Evolutionary conservation across 2,888 invertebrate genomes (phyloP).

Genomic region (Dicranocentrus wangi): DNA sequence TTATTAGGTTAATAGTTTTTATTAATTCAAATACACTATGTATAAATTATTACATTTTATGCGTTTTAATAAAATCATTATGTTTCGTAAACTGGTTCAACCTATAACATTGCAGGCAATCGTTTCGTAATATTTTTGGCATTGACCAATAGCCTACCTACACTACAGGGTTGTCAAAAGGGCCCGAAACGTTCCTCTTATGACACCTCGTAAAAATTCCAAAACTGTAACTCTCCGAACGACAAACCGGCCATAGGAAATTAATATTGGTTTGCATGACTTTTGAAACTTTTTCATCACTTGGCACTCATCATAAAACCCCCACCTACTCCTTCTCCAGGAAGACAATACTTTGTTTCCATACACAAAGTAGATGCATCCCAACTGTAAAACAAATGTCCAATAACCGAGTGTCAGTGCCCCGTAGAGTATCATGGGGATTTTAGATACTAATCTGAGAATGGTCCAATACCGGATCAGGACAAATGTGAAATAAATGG

Average conservation of each 20-base stretch:
- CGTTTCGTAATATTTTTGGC: no score
- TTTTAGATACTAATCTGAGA: not conserved
- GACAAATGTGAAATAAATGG: constrained; percentile 11
- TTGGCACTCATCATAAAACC: not conserved
- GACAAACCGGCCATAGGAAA: constrained; percentile 16
- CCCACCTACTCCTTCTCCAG: not conserved
- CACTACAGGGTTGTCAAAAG: constrained; percentile 1
- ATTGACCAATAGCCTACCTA: not conserved
- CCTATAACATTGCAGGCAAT: no score
- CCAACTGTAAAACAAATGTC: not conserved
- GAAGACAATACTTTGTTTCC: not conserved
- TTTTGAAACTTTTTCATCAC: constrained; percentile 9
- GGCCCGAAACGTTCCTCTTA: constrained; percentile 4
- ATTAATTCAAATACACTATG: not conserved
- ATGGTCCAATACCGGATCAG: constrained; percentile 13
- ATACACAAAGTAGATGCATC: not conserved
- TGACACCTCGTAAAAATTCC: not conserved
- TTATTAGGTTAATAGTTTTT: not conserved
- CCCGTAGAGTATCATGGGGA: not conserved
- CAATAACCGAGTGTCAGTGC: not conserved
- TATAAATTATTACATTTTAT: not conserved
- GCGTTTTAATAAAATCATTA: no score
- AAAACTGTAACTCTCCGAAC: not conserved
- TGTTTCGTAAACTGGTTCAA: not conserved
- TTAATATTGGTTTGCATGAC: constrained; percentile 3